Evolutionary conservation across 2,888 invertebrate genomes (phyloP).

Genomic region (Plebejus argus): DNA sequence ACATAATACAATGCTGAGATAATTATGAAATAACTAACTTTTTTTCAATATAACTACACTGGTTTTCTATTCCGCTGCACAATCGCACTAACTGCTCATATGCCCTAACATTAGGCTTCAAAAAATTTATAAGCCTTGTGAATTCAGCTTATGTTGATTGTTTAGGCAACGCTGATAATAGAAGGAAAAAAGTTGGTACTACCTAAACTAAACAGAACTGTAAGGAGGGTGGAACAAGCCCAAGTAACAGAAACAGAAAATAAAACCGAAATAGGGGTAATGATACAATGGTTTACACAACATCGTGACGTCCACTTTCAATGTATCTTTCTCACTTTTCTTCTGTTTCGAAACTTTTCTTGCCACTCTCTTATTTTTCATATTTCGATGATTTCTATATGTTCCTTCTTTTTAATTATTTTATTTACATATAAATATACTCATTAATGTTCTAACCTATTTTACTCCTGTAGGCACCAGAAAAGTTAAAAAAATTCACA

Average conservation of each 20-base stretch:
- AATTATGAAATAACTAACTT: slow-evolving; percentile 54
- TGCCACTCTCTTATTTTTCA: slow-evolving; percentile 14
- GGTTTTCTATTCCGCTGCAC: slow-evolving; percentile 46
- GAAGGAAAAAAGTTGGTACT: slow-evolving; percentile 75
- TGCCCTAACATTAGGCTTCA: slow-evolving; percentile 55
- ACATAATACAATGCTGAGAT: slow-evolving; percentile 58
- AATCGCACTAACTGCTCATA: slow-evolving; percentile 57
- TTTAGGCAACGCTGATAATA: slow-evolving; percentile 71
- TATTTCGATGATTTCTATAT: slow-evolving; percentile 19
- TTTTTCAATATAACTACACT: slow-evolving; percentile 40
- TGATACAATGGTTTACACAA: slow-evolving; percentile 46
- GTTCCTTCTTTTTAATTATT: slow-evolving; percentile 21
- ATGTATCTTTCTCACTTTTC: slow-evolving; percentile 18
- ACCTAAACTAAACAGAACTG: slow-evolving; percentile 74
- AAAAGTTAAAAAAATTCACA: slow-evolving; percentile 26
- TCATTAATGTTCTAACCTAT: slow-evolving; percentile 22
- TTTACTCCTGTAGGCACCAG: slow-evolving; percentile 33
- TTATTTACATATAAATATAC: slow-evolving; percentile 8
- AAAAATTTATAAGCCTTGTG: slow-evolving; percentile 49
- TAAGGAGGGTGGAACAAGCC: slow-evolving; percentile 63
- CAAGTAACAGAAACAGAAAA: slow-evolving; percentile 58
- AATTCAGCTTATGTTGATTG: slow-evolving; percentile 62
- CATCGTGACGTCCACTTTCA: slow-evolving; percentile 40
- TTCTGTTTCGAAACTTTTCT: background rate
- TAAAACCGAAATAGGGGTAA: slow-evolving; percentile 64